Conservation (phyloP, 2,797 vertebrate genomes). For the Eremophila alpestris region DNA sequence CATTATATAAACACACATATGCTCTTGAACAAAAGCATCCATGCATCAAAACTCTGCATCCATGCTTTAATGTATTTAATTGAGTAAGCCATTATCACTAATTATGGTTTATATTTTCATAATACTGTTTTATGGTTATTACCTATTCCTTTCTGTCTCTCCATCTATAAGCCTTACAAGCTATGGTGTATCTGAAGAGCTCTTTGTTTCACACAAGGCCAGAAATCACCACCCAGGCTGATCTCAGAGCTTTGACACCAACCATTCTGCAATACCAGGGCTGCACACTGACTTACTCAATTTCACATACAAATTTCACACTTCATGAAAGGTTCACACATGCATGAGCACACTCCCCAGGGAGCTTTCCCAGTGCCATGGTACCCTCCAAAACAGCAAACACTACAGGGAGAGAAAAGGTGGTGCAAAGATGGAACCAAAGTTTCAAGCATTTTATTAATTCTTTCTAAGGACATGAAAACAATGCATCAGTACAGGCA, state of each 20-base stretch:
- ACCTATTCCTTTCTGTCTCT: slow-evolving; percentile 42
- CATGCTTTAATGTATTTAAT: slow-evolving; percentile 53
- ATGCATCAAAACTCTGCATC: slow-evolving; percentile 52
- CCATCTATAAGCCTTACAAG: neutral
- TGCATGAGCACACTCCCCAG: no score
- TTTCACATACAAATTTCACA: neutral
- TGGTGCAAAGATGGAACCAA: neutral
- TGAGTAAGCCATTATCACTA: slow-evolving; percentile 53
- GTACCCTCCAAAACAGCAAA: neutral
- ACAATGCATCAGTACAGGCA: neutral
- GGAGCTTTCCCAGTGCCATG: neutral
- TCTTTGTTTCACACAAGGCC: neutral
- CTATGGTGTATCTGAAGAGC: neutral
- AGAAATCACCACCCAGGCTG: neutral
- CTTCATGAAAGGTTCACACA: neutral
- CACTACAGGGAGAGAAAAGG: neutral
- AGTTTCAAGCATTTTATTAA: neutral
- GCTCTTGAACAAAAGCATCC: slow-evolving; percentile 53
- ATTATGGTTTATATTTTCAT: slow-evolving; percentile 64
- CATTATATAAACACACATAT: slow-evolving; percentile 49
- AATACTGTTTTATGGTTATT: slow-evolving; percentile 64
- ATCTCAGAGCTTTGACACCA: neutral
- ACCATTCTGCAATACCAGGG: neutral
- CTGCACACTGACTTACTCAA: neutral
- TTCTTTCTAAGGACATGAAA: neutral